Base-by-base conservation (phyloP, 2,888 invertebrate genomes). In the Mythimna loreyi region DNA sequence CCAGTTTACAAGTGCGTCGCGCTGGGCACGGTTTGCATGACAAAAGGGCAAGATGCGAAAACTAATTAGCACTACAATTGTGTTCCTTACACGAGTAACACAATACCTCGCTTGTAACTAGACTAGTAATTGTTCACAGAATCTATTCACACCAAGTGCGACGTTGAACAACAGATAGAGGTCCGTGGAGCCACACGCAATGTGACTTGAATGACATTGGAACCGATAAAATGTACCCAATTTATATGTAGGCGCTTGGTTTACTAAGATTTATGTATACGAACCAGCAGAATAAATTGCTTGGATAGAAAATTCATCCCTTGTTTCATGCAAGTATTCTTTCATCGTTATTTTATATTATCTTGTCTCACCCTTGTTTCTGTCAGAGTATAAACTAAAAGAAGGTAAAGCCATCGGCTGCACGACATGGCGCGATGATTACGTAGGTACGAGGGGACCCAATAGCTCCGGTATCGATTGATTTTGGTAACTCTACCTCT, bases 51-150 rank as follows among this genome's bases (percentile, higher is more conserved):
- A 67, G 75, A 80, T 78, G 62, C 60, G 77, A 72, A 63, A 68
- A 78, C 70, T 80, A 83, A 85, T 87, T 83, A 83, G 67, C 84
- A 82, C 78, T 68, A 74, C 81, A 87, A 85, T 86, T 83, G 81
- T 58, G 59, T 67, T 73, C 69, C 70, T 70, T 72, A 64, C 70
- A 60, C 64, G 72, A 65, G 85, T 70, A 85, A 86, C 76, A 86
- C 81, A 84, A 87, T 83, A 81, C 75, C 78, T 72, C 72, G 60
- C 67, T 75, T 70, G 52, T 36, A 52, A 70, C 75, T 55, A 58
- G 23, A 28, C 59, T 49, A 23, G 70, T 75, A 74, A 78, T 83
- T 83, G 82, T 81, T 78, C 67, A 43, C 66, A 52, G 47, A 43
- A 53, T 43, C 76, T 72, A 68, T 76, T 69, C 72, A 77, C 45